A percentile compares a stretch with the other conserved stretches of the same genome.
phyloP scores from a whole-genome alignment of 2,888 invertebrate species.

The Platypus cylindrus region DNA sequence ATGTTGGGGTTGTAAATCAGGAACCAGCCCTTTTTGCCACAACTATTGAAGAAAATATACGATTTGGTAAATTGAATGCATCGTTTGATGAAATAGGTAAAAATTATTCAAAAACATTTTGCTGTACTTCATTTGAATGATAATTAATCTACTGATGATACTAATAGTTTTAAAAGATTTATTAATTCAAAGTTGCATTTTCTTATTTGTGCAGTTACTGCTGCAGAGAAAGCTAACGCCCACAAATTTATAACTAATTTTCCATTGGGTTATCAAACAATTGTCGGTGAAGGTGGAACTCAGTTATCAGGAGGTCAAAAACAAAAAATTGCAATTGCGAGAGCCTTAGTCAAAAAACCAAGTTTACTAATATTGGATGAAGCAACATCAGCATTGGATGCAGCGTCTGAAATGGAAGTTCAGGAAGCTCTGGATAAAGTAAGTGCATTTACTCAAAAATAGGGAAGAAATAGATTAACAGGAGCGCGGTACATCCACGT shows the following conservation, averaged over 20 bases:
- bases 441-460: constrained; percentile 12
- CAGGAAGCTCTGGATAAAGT: constrained; percentile 67
- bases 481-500: no score
- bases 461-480: no score
- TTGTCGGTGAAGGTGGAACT: constrained; percentile 74
- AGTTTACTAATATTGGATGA: constrained; percentile 70
- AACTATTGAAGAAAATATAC: constrained; percentile 51
- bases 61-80: constrained; percentile 53
- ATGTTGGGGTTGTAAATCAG: constrained; percentile 79
- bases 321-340: constrained; percentile 80
- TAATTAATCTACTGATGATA: no score
- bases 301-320: constrained; percentile 82
- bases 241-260: constrained; percentile 62
- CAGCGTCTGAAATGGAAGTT: constrained; percentile 73
- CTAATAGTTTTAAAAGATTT: no score
- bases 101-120: no score
- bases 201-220: constrained; percentile 40
- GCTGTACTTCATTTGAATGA: no score
- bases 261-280: constrained; percentile 67
- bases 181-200: no score
- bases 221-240: constrained; percentile 64
- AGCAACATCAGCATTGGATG: constrained; percentile 82
- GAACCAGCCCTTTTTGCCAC: constrained; percentile 77
- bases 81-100: constrained; percentile 47
- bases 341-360: constrained; percentile 71